These are phyloP conservation scores for Acleris cristana DNA, from an alignment of 2,888 invertebrate species.

Conservation along the genomic window DNA sequence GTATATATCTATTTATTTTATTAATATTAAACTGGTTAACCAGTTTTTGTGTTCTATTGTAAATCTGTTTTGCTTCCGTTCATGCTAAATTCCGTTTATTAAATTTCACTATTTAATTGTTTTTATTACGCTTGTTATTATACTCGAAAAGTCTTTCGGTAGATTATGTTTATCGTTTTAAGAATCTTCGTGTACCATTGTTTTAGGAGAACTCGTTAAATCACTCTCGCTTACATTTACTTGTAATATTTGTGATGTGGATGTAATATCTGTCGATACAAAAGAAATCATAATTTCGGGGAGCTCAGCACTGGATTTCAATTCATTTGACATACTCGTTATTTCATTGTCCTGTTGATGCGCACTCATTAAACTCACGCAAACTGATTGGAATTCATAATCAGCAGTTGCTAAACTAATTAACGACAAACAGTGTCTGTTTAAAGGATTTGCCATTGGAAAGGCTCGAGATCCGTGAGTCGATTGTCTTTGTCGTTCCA, in stretches of 20 bases:
- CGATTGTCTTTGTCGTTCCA: not conserved
- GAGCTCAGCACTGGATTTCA: not conserved
- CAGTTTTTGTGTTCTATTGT: too few species aligned
- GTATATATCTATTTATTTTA: too few species aligned
- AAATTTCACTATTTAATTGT: constrained; percentile 26
- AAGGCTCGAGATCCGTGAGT: not conserved
- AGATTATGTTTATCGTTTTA: not conserved
- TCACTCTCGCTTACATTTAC: not conserved
- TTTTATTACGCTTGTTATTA: not conserved
- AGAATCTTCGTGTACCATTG: not conserved
- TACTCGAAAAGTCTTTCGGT: not conserved
- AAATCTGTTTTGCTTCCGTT: too few species aligned
- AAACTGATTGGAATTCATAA: constrained; percentile 5
- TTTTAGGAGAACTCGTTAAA: not conserved
- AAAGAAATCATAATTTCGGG: not conserved
- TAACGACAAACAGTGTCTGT: constrained; percentile 10
- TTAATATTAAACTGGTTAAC: too few species aligned
- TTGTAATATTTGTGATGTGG: constrained; percentile 1
- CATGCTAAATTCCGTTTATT: too few species aligned
- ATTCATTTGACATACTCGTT: not conserved
- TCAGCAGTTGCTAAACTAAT: constrained; percentile 3
- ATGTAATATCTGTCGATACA: not conserved
- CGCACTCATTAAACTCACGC: constrained; percentile 3
- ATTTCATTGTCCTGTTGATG: not conserved
- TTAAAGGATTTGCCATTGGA: not conserved